phyloP scores from a whole-genome alignment of 2,888 invertebrate genomes.

The Polietes domitor region DNA sequence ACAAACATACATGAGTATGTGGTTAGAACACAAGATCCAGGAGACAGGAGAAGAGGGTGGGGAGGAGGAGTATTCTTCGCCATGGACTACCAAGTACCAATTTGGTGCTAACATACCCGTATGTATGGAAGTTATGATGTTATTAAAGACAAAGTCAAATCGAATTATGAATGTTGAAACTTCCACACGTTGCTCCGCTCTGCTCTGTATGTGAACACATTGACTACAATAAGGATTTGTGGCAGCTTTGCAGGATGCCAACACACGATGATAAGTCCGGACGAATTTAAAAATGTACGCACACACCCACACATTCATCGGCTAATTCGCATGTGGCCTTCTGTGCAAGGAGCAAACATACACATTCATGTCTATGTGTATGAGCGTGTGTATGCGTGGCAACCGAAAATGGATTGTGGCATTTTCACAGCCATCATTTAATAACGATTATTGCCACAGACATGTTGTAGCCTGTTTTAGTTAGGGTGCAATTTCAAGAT shows the following conservation, averaged over 20 bases:
- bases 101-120: not conserved
- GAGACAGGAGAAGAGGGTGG: too few relatives aligned
- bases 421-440: not conserved
- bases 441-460: conserved; percentile 14
- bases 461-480: not conserved
- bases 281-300: too few relatives aligned
- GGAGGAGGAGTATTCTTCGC: too few relatives aligned
- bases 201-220: too few relatives aligned
- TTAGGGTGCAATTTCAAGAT: not conserved
- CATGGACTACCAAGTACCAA: not conserved
- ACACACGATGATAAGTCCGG: not conserved
- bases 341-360: too few relatives aligned
- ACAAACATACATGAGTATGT: too few relatives aligned
- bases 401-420: not conserved
- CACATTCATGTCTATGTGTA: too few relatives aligned
- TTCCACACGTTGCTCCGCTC: not conserved
- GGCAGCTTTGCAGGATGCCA: not conserved
- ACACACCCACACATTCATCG: too few relatives aligned
- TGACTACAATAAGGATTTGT: too few relatives aligned
- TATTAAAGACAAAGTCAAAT: not conserved
- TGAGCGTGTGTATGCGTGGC: not conserved
- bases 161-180: conserved; percentile 4
- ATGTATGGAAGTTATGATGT: not conserved
- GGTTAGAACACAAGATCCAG: too few relatives aligned
- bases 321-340: too few relatives aligned